These are phyloP conservation scores for Gephyroberyx darwinii DNA, from an alignment of 2,797 vertebrate species.

Conservation along the genomic window DNA sequence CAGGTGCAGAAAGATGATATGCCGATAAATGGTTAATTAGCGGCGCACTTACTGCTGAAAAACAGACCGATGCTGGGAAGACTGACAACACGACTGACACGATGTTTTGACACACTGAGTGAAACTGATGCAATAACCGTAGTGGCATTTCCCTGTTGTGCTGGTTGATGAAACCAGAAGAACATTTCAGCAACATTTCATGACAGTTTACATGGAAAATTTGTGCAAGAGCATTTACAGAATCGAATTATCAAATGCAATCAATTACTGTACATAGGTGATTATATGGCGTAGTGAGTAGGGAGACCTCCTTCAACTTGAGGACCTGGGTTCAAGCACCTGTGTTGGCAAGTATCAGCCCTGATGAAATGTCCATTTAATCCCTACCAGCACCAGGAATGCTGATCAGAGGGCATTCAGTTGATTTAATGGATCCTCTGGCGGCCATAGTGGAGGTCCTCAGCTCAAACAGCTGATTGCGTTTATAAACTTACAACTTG, in stretches of 20 bases:
- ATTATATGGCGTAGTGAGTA: not conserved
- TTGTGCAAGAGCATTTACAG: slow-evolving; percentile 4
- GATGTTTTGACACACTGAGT: slow-evolving; percentile 30
- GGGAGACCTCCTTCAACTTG: not conserved
- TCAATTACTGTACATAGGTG: not conserved
- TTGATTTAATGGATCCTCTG: too few species aligned
- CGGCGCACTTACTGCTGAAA: slow-evolving; percentile 36
- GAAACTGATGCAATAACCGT: slow-evolving; percentile 37
- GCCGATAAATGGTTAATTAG: slow-evolving; percentile 61
- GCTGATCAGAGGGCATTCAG: too few species aligned
- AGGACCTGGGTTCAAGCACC: not conserved
- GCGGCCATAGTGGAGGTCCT: too few species aligned
- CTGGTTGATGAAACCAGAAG: slow-evolving; percentile 40
- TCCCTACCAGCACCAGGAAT: not conserved
- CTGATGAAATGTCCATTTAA: not conserved
- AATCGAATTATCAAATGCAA: not conserved
- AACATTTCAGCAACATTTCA: slow-evolving; percentile 36
- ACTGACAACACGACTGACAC: slow-evolving; percentile 36
- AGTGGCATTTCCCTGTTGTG: slow-evolving; percentile 18
- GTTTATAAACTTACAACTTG: too few species aligned
- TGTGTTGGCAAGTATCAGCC: not conserved
- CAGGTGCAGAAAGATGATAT: slow-evolving; percentile 63
- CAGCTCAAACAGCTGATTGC: too few species aligned
- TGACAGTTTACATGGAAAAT: not conserved
- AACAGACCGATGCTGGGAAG: slow-evolving; percentile 15